A percentile compares a stretch with the other conserved stretches of the same genome.
Evolutionary conservation across 2,113 vertebrate genomes (phyloP).

Genomic region (Ceuthmochares aereus): DNA sequence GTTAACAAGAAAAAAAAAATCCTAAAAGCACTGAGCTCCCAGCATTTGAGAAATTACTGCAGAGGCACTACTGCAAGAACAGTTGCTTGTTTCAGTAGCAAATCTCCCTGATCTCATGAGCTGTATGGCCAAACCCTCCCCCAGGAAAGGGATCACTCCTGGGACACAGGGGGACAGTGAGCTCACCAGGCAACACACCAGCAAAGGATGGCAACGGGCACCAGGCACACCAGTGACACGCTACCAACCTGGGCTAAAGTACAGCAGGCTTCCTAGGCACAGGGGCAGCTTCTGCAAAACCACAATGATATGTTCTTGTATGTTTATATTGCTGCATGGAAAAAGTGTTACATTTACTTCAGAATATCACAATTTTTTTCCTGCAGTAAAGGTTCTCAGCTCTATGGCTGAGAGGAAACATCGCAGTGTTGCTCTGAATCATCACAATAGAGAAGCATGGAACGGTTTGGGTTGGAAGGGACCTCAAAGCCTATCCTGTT

Average conservation of each 20-base stretch:
- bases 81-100: accelerated
- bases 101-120: not conserved
- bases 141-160: accelerated
- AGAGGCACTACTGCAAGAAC: not conserved
- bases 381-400: not conserved
- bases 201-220: not conserved
- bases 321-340: not conserved
- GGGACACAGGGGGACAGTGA: not conserved
- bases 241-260: not conserved
- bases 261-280: not conserved
- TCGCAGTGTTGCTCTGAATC: no score
- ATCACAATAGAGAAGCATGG: no score
- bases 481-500: no score
- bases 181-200: accelerated
- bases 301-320: not conserved
- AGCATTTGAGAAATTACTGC: not conserved
- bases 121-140: accelerated
- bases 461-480: no score
- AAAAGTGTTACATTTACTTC: accelerated
- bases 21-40: not conserved
- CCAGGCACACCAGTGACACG: accelerated
- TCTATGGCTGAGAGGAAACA: accelerated
- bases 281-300: not conserved
- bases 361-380: not conserved
- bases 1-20: not conserved